Base-by-base conservation (phyloP, 2,113 vertebrate genomes). In the Felis catus region DNA sequence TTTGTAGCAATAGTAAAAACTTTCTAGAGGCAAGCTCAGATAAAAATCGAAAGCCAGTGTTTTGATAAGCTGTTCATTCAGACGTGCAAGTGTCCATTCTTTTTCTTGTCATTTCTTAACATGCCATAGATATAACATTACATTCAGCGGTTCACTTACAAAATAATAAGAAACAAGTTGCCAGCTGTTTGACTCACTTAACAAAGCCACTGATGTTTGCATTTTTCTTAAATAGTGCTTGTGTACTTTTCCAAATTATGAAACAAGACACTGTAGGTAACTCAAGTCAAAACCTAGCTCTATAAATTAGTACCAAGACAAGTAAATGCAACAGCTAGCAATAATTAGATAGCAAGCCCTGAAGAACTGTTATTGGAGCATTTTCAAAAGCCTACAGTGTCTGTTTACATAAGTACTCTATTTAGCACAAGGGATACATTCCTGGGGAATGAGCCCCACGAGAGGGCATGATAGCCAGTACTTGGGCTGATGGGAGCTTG, bases 261-360 rank as follows among this genome's bases (percentile, higher is more conserved):
- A 96, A 96, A 94, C 65, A 87, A 94, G 95, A 89, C 31, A 80
- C 27, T n/a, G 3, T 21, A 73, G 82, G 58, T 93, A 95, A 91
- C 73, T 63, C 29, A 63, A 41, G 41, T 92, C 58, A 93, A 91
- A 97, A 53, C 51, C 23, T 48, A 86, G 31, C 27, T 82, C 89
- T 45, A 48, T 53, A 66, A 78, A 91, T 68, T 19, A 23, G 39
- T 36, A 85, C 66, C 70, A 86, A 89, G 58, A 95, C 85, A 95
- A 94, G 91, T 65, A 97, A 81, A 74, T 36, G 36, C 79, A 91
- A 96, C 16, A 58, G 73, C 87, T 83, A 88, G 58, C 93, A 95
- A 89, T 73, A 91, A 82, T 85, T 81, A 51, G 48, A 36, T 0
- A 61, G 85, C 36, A n/a, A 95, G 18, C 82, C 23, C 89, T 73